These are phyloP conservation scores for Drosophila willistoni DNA, from an alignment of 1,140 invertebrate species.

Conservation along the genomic window DNA sequence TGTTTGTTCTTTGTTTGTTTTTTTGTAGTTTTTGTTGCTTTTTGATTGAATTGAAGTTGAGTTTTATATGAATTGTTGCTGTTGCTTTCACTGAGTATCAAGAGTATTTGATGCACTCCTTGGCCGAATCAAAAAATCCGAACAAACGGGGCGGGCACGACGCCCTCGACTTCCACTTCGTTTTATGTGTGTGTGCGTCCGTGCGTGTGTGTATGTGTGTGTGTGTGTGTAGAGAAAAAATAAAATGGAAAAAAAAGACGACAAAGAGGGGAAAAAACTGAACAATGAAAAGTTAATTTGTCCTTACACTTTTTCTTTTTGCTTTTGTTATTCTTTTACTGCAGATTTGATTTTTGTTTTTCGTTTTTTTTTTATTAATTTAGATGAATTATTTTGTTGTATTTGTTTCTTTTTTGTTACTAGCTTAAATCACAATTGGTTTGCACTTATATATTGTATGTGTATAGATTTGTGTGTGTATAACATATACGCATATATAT, in stretches of 20 bases:
- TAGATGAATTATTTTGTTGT: conserved; percentile 27
- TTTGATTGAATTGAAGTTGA: background rate
- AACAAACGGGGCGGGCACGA: conserved; percentile 32
- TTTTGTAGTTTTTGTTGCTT: background rate
- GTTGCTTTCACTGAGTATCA: conserved; percentile 46
- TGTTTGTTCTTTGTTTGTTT: background rate
- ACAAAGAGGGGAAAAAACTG: conserved; percentile 25
- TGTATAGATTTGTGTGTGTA: conserved; percentile 61
- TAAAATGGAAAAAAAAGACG: conserved; percentile 45
- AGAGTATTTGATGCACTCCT: conserved; percentile 34
- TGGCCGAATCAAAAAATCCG: conserved; percentile 24
- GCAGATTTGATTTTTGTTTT: conserved; percentile 4
- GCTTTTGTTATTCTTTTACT: conserved; percentile 12
- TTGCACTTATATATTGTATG: conserved; percentile 51
- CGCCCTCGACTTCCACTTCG: conserved; percentile 18
- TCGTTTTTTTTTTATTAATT: conserved; percentile 6
- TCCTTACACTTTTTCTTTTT: conserved; percentile 39
- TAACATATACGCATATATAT: conserved; percentile 43
- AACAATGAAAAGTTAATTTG: conserved; percentile 46
- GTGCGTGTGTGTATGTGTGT: conserved; percentile 56
- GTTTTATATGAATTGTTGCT: conserved; percentile 15
- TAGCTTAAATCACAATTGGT: conserved; percentile 74
- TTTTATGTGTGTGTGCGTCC: conserved; percentile 36
- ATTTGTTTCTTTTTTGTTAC: conserved; percentile 40
- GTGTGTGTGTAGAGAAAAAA: conserved; percentile 74